A percentile compares a stretch with the other conserved stretches of the same genome.
These are phyloP conservation scores for Oscarella lobularis DNA, from an alignment of 37 sponge, comb jelly and placozoan species.

Conservation along the genomic window DNA sequence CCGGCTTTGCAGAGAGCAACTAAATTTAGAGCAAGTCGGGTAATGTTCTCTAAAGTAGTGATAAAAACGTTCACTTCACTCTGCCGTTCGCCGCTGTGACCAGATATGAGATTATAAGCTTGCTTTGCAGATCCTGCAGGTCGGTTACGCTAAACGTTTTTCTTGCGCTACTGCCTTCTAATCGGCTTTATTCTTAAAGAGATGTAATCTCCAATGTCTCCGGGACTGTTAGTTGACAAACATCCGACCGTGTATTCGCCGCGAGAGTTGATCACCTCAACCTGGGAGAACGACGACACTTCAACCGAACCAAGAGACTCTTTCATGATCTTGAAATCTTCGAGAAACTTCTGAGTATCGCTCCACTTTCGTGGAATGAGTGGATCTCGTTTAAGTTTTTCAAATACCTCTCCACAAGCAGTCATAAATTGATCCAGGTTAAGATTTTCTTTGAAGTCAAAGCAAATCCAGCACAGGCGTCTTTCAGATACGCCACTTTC, in stretches of 20 bases:
- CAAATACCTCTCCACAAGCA: background rate
- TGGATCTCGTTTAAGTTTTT: background rate
- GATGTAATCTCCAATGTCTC: too few species aligned
- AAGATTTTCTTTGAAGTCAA: background rate
- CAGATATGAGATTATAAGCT: too few species aligned
- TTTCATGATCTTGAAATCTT: constrained; percentile 10
- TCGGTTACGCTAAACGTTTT: background rate
- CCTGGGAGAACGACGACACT: constrained; percentile 18
- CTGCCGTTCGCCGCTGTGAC: too few species aligned
- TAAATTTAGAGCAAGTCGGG: background rate
- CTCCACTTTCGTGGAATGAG: constrained; percentile 5
- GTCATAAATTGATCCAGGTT: background rate
- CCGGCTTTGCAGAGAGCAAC: background rate
- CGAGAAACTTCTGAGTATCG: constrained; percentile 1
- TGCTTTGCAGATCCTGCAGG: constrained; percentile 4
- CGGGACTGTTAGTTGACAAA: too few species aligned
- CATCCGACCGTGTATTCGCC: constrained; percentile 14
- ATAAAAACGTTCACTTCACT: too few species aligned
- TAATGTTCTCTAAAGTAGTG: too few species aligned
- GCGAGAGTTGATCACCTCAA: constrained; percentile 18
- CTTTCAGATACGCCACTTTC: background rate
- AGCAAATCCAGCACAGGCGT: background rate
- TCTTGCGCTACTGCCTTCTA: background rate
- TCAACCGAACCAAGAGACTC: constrained; percentile 34
- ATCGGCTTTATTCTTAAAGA: too few species aligned